Evolutionary conservation across 2,113 vertebrate species (phyloP).

Genomic region (Anarhynchus alexandrinus): DNA sequence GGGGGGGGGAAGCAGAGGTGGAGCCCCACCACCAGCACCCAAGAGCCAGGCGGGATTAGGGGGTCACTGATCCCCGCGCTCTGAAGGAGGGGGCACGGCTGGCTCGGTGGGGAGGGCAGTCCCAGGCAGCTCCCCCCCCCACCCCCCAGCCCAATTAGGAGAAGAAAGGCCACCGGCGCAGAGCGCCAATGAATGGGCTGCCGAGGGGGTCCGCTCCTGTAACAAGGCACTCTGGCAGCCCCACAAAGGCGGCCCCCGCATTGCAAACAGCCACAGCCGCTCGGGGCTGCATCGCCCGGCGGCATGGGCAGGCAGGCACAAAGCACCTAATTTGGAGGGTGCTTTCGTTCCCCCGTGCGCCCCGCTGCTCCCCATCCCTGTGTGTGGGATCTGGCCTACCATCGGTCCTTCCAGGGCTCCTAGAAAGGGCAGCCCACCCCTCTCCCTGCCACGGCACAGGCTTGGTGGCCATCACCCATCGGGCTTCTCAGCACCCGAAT

Average conservation of each 20-base stretch:
- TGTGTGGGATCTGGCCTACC: neutral
- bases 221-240: neutral
- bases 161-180: neutral
- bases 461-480: accelerated
- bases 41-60: neutral
- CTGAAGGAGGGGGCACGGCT: neutral
- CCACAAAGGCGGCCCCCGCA: neutral
- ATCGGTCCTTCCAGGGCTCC: neutral
- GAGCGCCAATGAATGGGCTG: neutral
- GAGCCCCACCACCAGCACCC: neutral
- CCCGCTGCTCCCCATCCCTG: accelerated
- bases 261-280: neutral
- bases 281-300: accelerated
- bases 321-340: neutral
- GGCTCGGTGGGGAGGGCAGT: neutral
- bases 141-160: neutral
- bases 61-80: accelerated
- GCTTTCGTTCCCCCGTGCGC: accelerated
- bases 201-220: neutral
- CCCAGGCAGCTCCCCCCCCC: neutral
- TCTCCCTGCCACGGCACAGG: neutral
- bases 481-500: neutral
- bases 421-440: neutral
- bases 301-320: neutral
- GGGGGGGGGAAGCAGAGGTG: neutral